Percentiles rank a stretch among this genome's conserved stretches.
These are phyloP conservation scores for Platysteira castanea DNA, from an alignment of 2,113 vertebrate species.

Conservation along the genomic window DNA sequence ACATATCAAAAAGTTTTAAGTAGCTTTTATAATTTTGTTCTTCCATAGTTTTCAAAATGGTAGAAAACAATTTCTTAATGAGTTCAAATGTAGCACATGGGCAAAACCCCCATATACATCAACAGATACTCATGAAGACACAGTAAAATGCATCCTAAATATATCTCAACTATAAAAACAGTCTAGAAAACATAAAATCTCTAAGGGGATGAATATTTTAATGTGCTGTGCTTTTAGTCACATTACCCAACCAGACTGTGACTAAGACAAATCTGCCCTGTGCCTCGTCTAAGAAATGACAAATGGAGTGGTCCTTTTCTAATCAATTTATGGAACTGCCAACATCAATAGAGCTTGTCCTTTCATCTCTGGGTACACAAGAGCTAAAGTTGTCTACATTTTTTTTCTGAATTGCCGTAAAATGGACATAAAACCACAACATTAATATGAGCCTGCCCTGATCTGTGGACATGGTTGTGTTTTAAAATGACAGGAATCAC, in stretches of 20 bases:
- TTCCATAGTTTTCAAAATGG: neutral
- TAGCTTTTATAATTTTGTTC: neutral
- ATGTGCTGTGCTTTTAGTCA: neutral
- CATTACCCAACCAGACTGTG: neutral
- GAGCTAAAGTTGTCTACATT: neutral
- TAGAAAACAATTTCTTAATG: neutral
- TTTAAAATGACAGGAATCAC: neutral
- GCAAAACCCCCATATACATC: neutral
- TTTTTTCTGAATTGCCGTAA: neutral
- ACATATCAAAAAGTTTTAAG: neutral
- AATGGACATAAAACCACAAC: neutral
- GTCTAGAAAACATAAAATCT: neutral
- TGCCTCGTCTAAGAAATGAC: constrained; percentile 18
- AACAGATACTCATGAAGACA: neutral
- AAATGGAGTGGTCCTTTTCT: neutral
- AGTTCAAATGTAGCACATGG: neutral
- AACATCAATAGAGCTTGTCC: neutral
- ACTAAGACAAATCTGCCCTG: neutral
- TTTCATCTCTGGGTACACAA: neutral
- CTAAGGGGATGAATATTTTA: neutral
- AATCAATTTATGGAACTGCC: constrained; percentile 18
- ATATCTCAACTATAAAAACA: neutral
- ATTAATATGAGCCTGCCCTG: neutral
- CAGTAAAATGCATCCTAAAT: neutral
- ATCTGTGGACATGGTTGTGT: neutral